phyloP scores from a whole-genome alignment of 2,888 invertebrate genomes.

The Calameuta pallipes region DNA sequence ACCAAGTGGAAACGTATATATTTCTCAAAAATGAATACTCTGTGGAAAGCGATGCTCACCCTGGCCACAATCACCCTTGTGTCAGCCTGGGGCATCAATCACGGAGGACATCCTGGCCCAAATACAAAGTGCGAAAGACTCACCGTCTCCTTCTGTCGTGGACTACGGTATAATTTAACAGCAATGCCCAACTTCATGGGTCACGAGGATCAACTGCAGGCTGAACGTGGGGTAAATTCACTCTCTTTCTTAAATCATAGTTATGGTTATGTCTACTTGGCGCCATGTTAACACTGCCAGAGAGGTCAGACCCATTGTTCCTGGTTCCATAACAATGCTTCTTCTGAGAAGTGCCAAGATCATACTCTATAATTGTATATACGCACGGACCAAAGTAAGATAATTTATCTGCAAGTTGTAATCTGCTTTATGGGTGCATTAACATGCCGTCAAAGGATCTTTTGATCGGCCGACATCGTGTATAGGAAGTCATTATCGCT shows the following conservation, averaged over 20 bases:
- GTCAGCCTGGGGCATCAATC: conserved; percentile 62
- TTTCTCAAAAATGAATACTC: conserved; percentile 21
- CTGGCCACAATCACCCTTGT: conserved; percentile 33
- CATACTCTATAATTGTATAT: too few relatives aligned
- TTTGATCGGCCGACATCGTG: too few relatives aligned
- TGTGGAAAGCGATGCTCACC: conserved; percentile 57
- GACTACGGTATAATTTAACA: conserved; percentile 87
- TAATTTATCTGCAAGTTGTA: too few relatives aligned
- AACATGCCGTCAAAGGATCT: too few relatives aligned
- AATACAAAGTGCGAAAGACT: conserved; percentile 80
- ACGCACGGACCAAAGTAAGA: too few relatives aligned
- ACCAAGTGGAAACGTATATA: not conserved
- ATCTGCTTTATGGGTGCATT: too few relatives aligned
- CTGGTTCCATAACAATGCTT: too few relatives aligned
- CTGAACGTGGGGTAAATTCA: conserved; percentile 78
- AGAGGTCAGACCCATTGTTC: too few relatives aligned
- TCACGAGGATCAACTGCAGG: conserved; percentile 83
- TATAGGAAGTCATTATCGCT: too few relatives aligned
- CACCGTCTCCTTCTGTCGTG: conserved; percentile 81
- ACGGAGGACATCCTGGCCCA: conserved; percentile 64
- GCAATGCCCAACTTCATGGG: conserved; percentile 89
- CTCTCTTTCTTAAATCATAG: not conserved
- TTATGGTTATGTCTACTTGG: not conserved
- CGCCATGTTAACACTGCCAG: too few relatives aligned
- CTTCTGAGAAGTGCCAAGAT: too few relatives aligned